phyloP scores from a whole-genome alignment of 2,113 vertebrate genomes.

The Onychostruthus taczanowskii region DNA sequence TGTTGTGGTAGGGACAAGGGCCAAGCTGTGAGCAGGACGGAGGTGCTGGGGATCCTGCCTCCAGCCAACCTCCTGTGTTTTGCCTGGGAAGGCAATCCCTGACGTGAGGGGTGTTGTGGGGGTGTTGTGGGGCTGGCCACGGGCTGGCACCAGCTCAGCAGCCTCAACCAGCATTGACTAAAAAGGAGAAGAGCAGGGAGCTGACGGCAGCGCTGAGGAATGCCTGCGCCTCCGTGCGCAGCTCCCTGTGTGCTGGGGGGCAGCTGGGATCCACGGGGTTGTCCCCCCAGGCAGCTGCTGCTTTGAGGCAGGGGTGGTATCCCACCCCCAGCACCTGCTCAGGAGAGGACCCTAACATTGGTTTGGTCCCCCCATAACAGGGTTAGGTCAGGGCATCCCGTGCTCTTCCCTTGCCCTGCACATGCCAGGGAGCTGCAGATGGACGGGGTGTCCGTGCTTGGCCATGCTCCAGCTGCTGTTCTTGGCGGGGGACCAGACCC shows the following conservation, averaged over 20 bases:
- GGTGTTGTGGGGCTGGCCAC: neutral
- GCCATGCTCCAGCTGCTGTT: neutral
- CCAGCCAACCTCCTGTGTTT: neutral
- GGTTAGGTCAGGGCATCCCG: neutral
- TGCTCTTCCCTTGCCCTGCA: neutral
- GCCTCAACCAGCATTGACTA: conserved; percentile 39
- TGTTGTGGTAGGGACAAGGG: neutral
- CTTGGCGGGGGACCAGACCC: neutral
- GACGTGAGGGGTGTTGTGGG: neutral
- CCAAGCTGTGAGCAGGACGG: neutral
- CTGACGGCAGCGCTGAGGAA: conserved; percentile 55
- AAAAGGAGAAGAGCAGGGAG: conserved; percentile 58
- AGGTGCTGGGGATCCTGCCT: neutral
- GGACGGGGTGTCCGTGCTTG: neutral
- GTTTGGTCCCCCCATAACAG: rapidly evolving
- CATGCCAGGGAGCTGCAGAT: neutral
- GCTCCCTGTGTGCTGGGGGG: neutral
- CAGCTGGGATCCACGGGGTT: neutral
- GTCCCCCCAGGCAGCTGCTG: neutral
- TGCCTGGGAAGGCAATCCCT: neutral
- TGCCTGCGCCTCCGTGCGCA: neutral
- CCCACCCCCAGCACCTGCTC: neutral
- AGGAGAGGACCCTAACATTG: neutral
- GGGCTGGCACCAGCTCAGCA: neutral
- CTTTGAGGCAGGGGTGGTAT: rapidly evolving